Evolutionary conservation across 2,113 vertebrate genomes (phyloP), one percentile per base, ranked within the genome.

Genomic region (Phaethon lepturus): DNA sequence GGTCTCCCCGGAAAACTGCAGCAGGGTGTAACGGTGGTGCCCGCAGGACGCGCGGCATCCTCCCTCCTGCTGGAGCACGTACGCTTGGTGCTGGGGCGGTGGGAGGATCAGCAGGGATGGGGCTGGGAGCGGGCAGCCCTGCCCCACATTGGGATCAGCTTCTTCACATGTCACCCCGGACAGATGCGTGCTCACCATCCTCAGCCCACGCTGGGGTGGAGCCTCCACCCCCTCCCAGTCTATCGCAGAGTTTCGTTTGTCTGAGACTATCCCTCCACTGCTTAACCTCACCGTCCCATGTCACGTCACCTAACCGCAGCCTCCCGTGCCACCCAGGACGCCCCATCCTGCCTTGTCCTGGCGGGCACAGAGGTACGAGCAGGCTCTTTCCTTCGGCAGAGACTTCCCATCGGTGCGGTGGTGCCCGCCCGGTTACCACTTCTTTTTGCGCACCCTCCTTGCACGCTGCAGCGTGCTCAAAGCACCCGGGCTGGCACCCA

Each of bases 51-150:
- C 1, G 0, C 2, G 2, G 11, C 13, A 5, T 8, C 38, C 6
- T 35, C 24, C 22, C 25, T 47, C 55, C 73, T 12, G 19, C 28
- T 17, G 23, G 55, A 26, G 19, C 18, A n/a, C 0, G 4, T 6
- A 8, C 0, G 1, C 11, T 38, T 1, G 0, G 2, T 11, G 25
- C 45, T 2, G 13, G 35, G 25, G 63, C 0, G 1, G 25, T 2
- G 13, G 49, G 35, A 69, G 38, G 19, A 22, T 26, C 20, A 15
- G 19, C 52, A 73, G 66, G 59, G 53, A 24, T 66, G 59, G 40
- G 33, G 29, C 17, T 73, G 52, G 67, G n/a, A 42, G 7, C 47
- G 8, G 45, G 14, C 24, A 31, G 28, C 24, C 28, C 19, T 63
- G 35, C 9, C 23, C 42, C 23, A 25, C 6, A 13, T 0, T 35